A percentile compares a stretch with the other conserved stretches of the same genome.
These are phyloP conservation scores for Urocitellus parryii DNA, from an alignment of 2,113 vertebrate species.

Conservation along the genomic window DNA sequence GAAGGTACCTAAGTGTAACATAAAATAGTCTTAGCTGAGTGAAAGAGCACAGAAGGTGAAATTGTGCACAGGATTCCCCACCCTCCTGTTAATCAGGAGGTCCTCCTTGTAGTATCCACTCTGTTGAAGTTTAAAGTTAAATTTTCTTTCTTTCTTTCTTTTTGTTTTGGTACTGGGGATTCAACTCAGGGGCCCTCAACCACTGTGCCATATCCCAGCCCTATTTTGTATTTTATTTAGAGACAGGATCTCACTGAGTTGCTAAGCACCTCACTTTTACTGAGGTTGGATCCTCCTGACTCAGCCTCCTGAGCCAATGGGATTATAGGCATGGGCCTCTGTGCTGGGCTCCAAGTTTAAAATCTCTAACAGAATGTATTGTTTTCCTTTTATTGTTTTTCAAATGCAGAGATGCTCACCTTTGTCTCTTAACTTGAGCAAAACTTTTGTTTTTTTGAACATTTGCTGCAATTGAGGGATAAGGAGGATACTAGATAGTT, in stretches of 20 bases:
- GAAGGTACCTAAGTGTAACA: neutral
- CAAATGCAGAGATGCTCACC: neutral
- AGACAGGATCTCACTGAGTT: no score
- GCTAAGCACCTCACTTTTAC: no score
- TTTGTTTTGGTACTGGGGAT: no score
- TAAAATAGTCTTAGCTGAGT: neutral
- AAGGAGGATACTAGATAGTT: neutral
- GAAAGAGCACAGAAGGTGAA: conserved; percentile 6
- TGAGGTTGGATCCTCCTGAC: no score
- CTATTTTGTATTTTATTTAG: no score
- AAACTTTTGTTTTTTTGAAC: neutral
- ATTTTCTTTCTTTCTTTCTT: no score
- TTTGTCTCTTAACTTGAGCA: neutral
- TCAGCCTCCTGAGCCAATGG: no score
- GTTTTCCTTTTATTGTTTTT: neutral
- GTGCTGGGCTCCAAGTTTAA: neutral
- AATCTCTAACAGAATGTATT: neutral
- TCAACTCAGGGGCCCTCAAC: no score
- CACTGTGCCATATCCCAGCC: no score
- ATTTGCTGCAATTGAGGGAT: neutral
- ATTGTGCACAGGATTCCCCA: neutral
- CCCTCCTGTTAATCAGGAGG: neutral
- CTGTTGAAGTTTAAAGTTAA: neutral
- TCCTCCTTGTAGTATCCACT: neutral
- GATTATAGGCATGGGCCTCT: no score